A percentile compares a stretch with the other conserved stretches of the same genome.
Evolutionary conservation across 2,113 vertebrate genomes (phyloP).

Genomic region (Bombycilla garrulus): DNA sequence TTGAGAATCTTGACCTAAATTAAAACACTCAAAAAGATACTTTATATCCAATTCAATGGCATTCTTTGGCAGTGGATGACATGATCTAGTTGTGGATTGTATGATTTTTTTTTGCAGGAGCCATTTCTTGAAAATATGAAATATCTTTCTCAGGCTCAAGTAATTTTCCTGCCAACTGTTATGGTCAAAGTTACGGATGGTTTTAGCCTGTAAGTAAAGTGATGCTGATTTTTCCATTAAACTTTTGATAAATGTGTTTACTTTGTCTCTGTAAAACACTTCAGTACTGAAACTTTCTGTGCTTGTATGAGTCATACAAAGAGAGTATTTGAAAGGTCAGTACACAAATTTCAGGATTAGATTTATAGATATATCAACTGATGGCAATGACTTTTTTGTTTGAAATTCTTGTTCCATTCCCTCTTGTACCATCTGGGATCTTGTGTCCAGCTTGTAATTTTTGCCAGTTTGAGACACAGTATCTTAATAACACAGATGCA

Average conservation of each 20-base stretch:
- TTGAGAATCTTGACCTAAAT: neutral
- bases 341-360: neutral
- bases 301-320: neutral
- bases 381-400: neutral
- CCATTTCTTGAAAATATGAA: neutral
- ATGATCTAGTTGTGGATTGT: neutral
- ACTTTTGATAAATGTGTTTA: neutral
- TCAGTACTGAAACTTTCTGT: neutral
- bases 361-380: neutral
- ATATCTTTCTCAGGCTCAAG: neutral
- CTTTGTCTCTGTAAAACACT: neutral
- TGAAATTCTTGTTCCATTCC: neutral
- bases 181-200: neutral
- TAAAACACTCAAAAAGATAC: neutral
- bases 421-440: neutral
- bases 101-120: neutral
- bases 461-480: neutral
- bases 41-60: neutral
- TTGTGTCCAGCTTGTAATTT: neutral
- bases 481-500: neutral
- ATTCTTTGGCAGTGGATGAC: neutral
- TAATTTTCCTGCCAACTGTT: neutral
- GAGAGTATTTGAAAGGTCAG: neutral
- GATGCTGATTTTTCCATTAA: neutral
- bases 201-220: neutral